phyloP scores from a whole-genome alignment of 1,140 invertebrate species.

The Drosophila triauraria region DNA sequence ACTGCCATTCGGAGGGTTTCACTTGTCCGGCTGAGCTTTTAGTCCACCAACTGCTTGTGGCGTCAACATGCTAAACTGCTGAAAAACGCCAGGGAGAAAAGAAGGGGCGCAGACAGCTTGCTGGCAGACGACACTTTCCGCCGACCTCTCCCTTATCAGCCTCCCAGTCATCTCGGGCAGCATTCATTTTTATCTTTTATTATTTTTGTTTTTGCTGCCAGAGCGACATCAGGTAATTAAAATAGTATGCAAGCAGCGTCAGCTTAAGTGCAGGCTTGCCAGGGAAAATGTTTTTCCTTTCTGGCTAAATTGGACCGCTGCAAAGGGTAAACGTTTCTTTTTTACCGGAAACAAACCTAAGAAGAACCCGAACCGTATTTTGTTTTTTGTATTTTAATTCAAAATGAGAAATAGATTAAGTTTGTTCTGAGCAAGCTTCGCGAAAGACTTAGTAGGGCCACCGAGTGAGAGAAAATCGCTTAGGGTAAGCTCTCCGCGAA shows the following conservation, averaged over 20 bases:
- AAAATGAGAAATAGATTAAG: too few relatives aligned
- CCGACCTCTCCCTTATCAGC: background rate
- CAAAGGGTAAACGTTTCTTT: constrained; percentile 16
- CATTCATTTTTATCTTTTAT: background rate
- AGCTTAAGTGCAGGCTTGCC: constrained; percentile 48
- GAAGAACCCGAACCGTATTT: too few relatives aligned
- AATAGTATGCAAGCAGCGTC: constrained; percentile 64
- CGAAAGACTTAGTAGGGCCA: too few relatives aligned
- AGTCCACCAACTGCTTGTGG: constrained; percentile 5
- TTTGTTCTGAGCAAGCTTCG: background rate
- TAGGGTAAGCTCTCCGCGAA: too few relatives aligned
- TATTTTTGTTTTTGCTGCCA: constrained; percentile 9
- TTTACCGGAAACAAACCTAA: too few relatives aligned
- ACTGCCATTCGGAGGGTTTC: constrained; percentile 2
- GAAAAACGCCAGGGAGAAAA: background rate
- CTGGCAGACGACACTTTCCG: constrained; percentile 39
- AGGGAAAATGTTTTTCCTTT: constrained; percentile 40
- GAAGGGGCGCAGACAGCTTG: constrained; percentile 17
- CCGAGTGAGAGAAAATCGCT: too few relatives aligned
- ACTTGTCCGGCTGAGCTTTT: constrained; percentile 60
- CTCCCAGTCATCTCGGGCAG: too few relatives aligned
- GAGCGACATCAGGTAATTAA: constrained; percentile 71
- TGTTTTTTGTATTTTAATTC: too few relatives aligned
- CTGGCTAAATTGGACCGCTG: constrained; percentile 29
- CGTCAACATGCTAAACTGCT: too few relatives aligned